Percentiles rank a stretch among this genome's conserved stretches.
phyloP scores from a whole-genome alignment of 2,888 invertebrate species.

The Osmoderma eremita region DNA sequence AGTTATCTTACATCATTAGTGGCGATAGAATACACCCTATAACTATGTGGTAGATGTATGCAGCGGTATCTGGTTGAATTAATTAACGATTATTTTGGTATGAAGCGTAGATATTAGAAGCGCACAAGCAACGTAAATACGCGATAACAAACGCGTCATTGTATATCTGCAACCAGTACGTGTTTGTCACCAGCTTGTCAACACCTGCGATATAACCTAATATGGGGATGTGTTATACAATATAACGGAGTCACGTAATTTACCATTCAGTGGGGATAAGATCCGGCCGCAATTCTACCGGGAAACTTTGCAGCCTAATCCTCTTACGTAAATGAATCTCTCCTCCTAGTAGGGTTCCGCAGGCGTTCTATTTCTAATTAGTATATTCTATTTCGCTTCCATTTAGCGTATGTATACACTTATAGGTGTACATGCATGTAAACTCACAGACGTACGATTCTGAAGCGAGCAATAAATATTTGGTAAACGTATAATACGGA shows the following conservation, averaged over 20 bases:
- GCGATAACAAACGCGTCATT: slow-evolving; percentile 18
- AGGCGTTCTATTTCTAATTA: slow-evolving; percentile 26
- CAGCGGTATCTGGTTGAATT: no score
- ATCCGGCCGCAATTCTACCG: slow-evolving; percentile 3
- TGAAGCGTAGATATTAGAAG: background rate
- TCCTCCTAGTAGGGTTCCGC: background rate
- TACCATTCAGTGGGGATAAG: slow-evolving; percentile 27
- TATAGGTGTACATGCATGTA: background rate
- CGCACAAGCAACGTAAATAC: slow-evolving; percentile 1
- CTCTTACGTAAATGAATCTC: slow-evolving; percentile 33
- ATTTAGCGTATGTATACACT: background rate
- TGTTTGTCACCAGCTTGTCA: slow-evolving; percentile 34
- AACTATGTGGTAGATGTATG: no score
- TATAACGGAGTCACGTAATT: slow-evolving; percentile 28
- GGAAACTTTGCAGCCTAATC: slow-evolving; percentile 31
- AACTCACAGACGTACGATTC: background rate
- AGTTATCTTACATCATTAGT: no score
- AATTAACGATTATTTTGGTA: slow-evolving; percentile 13
- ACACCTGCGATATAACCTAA: slow-evolving; percentile 27
- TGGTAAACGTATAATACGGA: no score
- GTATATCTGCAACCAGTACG: slow-evolving; percentile 9
- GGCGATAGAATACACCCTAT: no score
- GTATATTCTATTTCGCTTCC: slow-evolving; percentile 20
- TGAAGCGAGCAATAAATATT: no score
- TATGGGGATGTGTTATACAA: slow-evolving; percentile 17